phyloP scores from a whole-genome alignment of 37 sponge, comb jelly and placozoan genomes.

The Hexactinellida sp. region DNA sequence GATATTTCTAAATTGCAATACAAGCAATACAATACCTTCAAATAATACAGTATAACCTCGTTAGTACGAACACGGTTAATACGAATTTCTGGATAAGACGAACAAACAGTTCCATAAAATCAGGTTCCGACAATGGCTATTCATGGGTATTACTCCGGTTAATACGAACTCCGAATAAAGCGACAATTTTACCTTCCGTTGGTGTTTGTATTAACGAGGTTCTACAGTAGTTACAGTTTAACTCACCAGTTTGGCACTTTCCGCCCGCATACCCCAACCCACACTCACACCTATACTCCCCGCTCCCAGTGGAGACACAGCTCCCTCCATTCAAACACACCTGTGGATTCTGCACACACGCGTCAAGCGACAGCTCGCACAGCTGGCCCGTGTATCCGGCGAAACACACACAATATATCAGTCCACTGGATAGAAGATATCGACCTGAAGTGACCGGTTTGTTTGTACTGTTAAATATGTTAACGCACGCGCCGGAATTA shows the following conservation, averaged over 20 bases:
- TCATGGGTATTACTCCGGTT: no score
- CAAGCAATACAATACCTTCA: neutral
- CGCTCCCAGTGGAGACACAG: neutral
- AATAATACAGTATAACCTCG: no score
- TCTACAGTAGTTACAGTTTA: no score
- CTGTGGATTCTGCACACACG: conserved; percentile 26
- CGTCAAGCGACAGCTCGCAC: conserved; percentile 22
- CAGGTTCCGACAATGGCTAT: no score
- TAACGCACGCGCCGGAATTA: neutral
- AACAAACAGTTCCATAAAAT: no score
- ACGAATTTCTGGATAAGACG: no score
- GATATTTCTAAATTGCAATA: neutral
- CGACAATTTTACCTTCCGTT: no score
- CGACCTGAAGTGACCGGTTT: neutral
- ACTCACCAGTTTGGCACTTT: conserved; percentile 26
- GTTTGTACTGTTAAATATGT: neutral
- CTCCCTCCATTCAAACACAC: conserved; percentile 16
- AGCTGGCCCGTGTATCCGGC: conserved; percentile 28
- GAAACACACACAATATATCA: conserved; percentile 24
- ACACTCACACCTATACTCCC: conserved; percentile 21
- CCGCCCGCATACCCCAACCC: conserved; percentile 24
- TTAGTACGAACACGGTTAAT: no score
- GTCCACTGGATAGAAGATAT: neutral
- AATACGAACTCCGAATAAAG: no score
- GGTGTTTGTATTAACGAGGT: no score